Base-by-base conservation (phyloP, 2,113 vertebrate species). In the Hiodon tergisus region DNA sequence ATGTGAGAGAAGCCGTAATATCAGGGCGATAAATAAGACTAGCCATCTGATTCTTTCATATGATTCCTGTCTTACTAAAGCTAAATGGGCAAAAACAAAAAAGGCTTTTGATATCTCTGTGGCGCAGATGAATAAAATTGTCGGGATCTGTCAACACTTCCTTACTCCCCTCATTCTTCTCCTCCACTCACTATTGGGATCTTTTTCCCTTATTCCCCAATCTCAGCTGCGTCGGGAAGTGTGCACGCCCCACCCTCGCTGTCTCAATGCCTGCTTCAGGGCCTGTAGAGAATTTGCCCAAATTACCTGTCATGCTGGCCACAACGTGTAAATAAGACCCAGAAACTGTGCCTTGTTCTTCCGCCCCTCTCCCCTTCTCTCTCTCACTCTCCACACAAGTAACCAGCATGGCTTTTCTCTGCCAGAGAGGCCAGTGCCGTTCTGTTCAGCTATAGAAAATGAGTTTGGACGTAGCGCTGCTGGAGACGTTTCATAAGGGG, bases 271-370 rank as follows among this genome's bases (percentile, higher is more conserved):
- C 86, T 86, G 86, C 88, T 84, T 77, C 76, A 59, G 82, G 85
- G 86, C 87, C 86, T 88, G 88, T 88, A 84, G 89, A 90, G 88
- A 91, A 90, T 91, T 87, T 87, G 86, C 87, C 87, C 86, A 90
- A 90, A 91, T 91, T 88, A 92, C 89, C 89, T 92, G 91, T 91
- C 91, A 91, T 90, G 88, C 85, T 85, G 83, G 83, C 82, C 79
- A 85, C 85, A 85, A 86, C 80, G 88, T 90, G 88, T 90, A 90
- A 91, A 91, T 91, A 91, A 91, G 85, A 31, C 79, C 79, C 17
- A 76, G 81, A 85, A 88, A 87, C 83, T 87, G 83, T 85, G 71
- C 75, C 81, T 84, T 78, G 85, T 80, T 57, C 76, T 73, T 53
- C 48, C 50, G 57, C 31, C 57, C 73, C 16, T 65, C 74, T 63